Percentiles rank a stretch among this genome's conserved stretches.
These are phyloP conservation scores for Iguana delicatissima DNA, from an alignment of 2,797 vertebrate species.

Conservation along the genomic window DNA sequence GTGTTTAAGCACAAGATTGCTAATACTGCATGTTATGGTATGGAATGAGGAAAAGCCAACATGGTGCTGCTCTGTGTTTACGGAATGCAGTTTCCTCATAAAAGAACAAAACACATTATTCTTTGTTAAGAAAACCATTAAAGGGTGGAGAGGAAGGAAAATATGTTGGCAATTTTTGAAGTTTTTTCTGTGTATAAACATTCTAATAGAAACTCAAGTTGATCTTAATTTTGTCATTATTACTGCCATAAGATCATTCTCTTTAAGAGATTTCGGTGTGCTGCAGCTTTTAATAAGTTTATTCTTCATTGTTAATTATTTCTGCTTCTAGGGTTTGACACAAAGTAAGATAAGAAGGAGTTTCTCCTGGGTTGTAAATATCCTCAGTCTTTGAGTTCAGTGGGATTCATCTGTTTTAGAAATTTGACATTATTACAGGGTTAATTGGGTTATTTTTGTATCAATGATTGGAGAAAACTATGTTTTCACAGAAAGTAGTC, in stretches of 20 bases:
- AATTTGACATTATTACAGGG: background rate
- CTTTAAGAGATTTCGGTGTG: constrained; percentile 20
- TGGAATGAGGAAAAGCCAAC: background rate
- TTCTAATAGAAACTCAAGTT: background rate
- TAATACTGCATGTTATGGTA: background rate
- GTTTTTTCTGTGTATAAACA: background rate
- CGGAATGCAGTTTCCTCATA: too few relatives aligned
- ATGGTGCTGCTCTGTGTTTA: background rate
- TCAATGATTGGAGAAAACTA: background rate
- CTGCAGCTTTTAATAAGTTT: constrained; percentile 23
- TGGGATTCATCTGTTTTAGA: background rate
- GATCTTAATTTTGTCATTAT: constrained; percentile 28
- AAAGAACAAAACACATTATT: background rate
- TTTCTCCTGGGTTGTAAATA: constrained; percentile 3
- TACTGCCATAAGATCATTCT: constrained; percentile 12
- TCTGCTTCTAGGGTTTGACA: constrained; percentile 43
- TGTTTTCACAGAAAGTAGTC: constrained; percentile 5
- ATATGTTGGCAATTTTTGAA: background rate
- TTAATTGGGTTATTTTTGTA: constrained; percentile 24
- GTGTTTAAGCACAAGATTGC: background rate
- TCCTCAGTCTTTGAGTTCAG: constrained; percentile 4
- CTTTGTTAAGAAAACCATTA: background rate
- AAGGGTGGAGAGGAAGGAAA: background rate
- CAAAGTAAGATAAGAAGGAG: constrained; percentile 45
- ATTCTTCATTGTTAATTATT: constrained; percentile 38